Base-by-base conservation (phyloP, 2,888 invertebrate genomes). In the Nowickia ferox region DNA sequence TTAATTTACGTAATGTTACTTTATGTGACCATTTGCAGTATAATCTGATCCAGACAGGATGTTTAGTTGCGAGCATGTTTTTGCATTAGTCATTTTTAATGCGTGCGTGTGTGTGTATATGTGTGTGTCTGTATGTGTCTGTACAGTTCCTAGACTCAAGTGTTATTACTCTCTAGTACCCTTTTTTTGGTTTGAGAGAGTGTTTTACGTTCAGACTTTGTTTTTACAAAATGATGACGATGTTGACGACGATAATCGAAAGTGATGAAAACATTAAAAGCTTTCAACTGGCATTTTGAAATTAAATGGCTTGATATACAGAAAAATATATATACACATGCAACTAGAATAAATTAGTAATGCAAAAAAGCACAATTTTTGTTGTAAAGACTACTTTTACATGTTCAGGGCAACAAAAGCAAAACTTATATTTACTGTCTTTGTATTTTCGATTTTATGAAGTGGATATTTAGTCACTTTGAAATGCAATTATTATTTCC, bases 11-110 rank as follows among this genome's bases (percentile, higher is more conserved):
- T 57, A 77, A 65, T 66, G 51, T 83, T 66, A 48, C 48, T 66
- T 71, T 57, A 77, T 77, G 22, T 71, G 79, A 76, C 79, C 78
- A 79, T 71, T 86, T 86, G 66, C 44, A 77, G n/a, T 59, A 66
- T 79, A 86, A 86, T 86, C 85, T 83, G 85, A 86, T 86, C 71
- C 79, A 86, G 85, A 86, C 85, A 83, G 85, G 85, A 86, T 71
- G 79, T 82, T 82, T 83, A 77, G 68, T 44, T 55, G 30, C 30
- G 30, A 30, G 30, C 30, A 38, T 15, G 5, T 53, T 59, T 1
- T 51, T 75, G 53, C 44, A 38, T 48, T 30, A 19, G 48, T 78
- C 46, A 40, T 0, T 30, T 17, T 55, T 38, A 59, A 65, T 46
- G 46, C 17, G 13, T 38, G 46, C 19, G 9, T 15, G 69, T 19